Evolutionary conservation across 2,888 invertebrate species (phyloP), one percentile per base, ranked within the genome.

Genomic region (Ctenicera cuprea): DNA sequence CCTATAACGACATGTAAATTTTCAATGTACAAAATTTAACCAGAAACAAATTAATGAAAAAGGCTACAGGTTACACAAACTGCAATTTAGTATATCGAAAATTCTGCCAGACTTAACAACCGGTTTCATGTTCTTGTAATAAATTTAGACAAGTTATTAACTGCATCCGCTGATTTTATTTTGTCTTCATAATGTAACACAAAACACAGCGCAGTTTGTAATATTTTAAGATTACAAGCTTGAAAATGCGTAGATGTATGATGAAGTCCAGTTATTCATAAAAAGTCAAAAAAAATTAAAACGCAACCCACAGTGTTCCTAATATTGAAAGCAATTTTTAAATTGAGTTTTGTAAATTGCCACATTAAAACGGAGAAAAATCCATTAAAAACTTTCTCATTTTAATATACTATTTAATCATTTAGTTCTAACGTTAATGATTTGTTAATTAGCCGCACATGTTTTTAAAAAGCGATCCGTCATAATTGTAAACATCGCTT

Each of bases 131-230:
- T 69, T 62, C 66, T 54, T 63, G 71, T 66, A 67, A 74, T 74
- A 74, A 74, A 74, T 74, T 74, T 71, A 66, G 62, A 63, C 66
- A 71, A 74, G 67, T 62, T 71, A 67, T 71, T 74, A 74, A 67
- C 52, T 52, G 62, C 66, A 67, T 67, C 71, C 62, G 67, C 43
- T 50, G 59, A 67, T 74, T 71, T 66, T 70, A 71, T 57, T 65
- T 67, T 66, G 64, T 64, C 65, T 48, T 57, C 33, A 64, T 65
- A 64, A 45, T 57, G 57, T 67, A 67, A 57, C 62, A 26, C 43
- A 30, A 59, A 62, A 62, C 45, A 45, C 43, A 62, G 26, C 22
- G 0, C 30, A 43, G 22, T 62, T 43, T 62, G 62, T 62, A 62
- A 62, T 62, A 62, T 45, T 62, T 62, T 45, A 62, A 30, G 41